A percentile compares a stretch with the other conserved stretches of the same genome.
These are phyloP conservation scores for Rhinoderma darwinii DNA, from an alignment of 2,113 vertebrate genomes.

Conservation along the genomic window DNA sequence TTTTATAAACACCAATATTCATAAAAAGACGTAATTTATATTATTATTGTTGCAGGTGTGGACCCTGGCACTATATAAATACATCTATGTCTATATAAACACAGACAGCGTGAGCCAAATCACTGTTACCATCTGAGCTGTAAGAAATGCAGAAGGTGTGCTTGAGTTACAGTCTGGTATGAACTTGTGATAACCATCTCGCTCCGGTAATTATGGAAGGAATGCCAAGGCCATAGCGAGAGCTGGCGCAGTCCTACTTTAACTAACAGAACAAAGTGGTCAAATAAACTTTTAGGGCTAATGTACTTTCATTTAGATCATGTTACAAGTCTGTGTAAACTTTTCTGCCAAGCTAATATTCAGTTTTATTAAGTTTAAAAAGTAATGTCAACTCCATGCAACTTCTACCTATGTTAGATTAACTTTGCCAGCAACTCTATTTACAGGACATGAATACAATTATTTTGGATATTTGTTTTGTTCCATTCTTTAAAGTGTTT, in stretches of 20 bases:
- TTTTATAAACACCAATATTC: neutral
- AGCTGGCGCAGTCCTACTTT: neutral
- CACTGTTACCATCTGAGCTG: neutral
- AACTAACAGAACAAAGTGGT: slow-evolving; percentile 15
- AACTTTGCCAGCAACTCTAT: neutral
- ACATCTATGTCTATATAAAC: slow-evolving; percentile 28
- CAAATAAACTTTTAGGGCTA: slow-evolving; percentile 12
- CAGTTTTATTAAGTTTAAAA: neutral
- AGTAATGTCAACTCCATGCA: neutral
- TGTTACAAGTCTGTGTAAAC: neutral
- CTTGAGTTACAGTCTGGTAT: slow-evolving; percentile 28
- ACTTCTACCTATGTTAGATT: neutral
- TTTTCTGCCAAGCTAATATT: slow-evolving; percentile 9
- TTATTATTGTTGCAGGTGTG: neutral
- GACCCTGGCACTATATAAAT: neutral
- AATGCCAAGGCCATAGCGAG: neutral
- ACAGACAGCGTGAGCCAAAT: neutral
- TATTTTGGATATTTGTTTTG: neutral
- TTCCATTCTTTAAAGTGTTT: neutral
- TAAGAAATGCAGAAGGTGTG: slow-evolving; percentile 13
- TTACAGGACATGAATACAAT: neutral
- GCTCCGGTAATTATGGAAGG: slow-evolving; percentile 4
- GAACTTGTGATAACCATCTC: slow-evolving; percentile 41
- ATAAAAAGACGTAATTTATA: neutral
- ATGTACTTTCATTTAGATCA: slow-evolving; percentile 18